Evolutionary conservation across 2,888 invertebrate genomes (phyloP), one percentile per base, ranked within the genome.

Genomic region (Trilocha varians): DNA sequence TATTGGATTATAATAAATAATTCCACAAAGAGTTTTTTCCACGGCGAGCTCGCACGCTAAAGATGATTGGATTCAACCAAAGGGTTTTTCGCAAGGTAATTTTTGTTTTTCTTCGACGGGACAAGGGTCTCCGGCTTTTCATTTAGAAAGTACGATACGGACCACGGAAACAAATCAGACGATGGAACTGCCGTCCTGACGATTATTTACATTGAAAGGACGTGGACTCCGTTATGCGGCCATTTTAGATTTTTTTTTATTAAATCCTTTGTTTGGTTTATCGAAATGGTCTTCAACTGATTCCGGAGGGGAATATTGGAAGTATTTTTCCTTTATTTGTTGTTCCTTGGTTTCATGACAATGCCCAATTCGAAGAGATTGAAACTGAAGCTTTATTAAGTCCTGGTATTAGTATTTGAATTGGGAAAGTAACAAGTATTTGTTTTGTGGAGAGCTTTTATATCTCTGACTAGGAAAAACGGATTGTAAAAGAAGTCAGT

Each of bases 151-250:
- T 34, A 16, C 39, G 9, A 16, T 13, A 34, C 39, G 34, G 16
- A 34, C 34, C 39, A 14, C 13, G 33, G 39, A 39, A 39, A 39
- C 39, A 34, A 39, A 34, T 39, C 39, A 25, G 17, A 4, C 13
- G 13, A 5, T 25, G 8, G 13, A 11, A 34, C 34, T 17, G 17
- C 16, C 39, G 39, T 15, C 13, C 25, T 25, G 33, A 34, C 17
- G 16, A 16, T 34, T 34, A 25, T 25, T 39, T 39, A 33, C 34
- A 39, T 17, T 39, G 39, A 17, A 39, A 34, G 17, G 16, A n/a
- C 17, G 33, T 9, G 13, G 32, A 13, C 16, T 16, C 5, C 25
- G 5, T 5, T 25, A 25, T 6, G 25, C 36, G 16, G 36, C 16
- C 16, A 9, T 16, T 36, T 15, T 9, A 14, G 16, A 36, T 36